Percentiles rank a stretch among this genome's conserved stretches.
Evolutionary conservation across 1,140 invertebrate genomes (phyloP).

Genomic region (Telenomus remus): DNA sequence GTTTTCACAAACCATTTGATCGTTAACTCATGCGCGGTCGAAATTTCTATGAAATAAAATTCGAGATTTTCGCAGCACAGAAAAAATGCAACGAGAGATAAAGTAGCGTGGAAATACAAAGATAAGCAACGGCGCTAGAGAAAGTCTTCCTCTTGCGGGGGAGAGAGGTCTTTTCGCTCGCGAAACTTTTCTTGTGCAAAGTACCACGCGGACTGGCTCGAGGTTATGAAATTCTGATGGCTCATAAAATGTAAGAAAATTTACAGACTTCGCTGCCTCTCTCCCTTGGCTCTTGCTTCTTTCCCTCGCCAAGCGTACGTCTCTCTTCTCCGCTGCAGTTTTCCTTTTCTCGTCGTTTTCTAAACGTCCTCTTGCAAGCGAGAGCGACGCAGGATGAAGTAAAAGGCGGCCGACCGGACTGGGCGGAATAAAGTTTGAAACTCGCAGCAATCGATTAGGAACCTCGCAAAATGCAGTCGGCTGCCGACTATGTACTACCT

Average conservation of each 20-base stretch:
- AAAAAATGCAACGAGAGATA: conserved; percentile 41
- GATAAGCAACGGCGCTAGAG: conserved; percentile 44
- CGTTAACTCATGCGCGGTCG: conserved; percentile 57
- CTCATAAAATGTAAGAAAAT: conserved; percentile 78
- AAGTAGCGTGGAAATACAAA: conserved; percentile 58
- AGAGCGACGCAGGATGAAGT: conserved; percentile 55
- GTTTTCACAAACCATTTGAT: conserved; percentile 42
- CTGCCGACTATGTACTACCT: conserved; percentile 46
- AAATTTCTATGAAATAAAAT: conserved; percentile 28
- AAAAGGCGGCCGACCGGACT: conserved; percentile 48
- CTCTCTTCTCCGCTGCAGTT: conserved; percentile 31
- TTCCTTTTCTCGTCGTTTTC: conserved; percentile 51
- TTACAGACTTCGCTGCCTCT: conserved; percentile 72
- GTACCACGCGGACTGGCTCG: conserved; percentile 76
- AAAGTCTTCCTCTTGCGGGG: conserved; percentile 41
- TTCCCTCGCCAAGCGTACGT: conserved; percentile 25
- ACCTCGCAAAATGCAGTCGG: conserved; percentile 65
- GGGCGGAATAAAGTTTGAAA: conserved; percentile 72
- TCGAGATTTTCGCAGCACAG: conserved; percentile 1
- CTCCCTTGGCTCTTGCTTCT: conserved; percentile 39
- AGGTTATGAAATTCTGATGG: conserved; percentile 77
- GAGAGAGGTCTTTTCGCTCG: conserved; percentile 59
- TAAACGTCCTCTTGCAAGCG: conserved; percentile 44
- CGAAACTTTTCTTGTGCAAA: conserved; percentile 75
- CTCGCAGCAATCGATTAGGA: conserved; percentile 73